These are phyloP conservation scores for Epirrhoe tristata DNA, from an alignment of 2,888 invertebrate species.

Conservation along the genomic window DNA sequence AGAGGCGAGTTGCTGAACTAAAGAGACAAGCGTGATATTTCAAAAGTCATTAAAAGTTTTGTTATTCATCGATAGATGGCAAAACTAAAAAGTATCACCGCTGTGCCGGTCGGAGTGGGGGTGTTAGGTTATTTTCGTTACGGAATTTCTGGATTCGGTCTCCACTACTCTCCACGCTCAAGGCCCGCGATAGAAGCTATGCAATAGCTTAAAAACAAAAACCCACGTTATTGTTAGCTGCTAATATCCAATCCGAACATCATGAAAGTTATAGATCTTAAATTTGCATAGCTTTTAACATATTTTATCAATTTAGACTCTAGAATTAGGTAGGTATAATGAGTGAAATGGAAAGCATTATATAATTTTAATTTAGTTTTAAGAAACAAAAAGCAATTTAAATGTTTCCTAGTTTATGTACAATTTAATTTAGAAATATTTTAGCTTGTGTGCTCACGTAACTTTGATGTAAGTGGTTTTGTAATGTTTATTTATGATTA, in stretches of 20 bases:
- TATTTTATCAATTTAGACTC: slow-evolving; percentile 45
- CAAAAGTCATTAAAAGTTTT: too few relatives aligned
- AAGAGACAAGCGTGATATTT: too few relatives aligned
- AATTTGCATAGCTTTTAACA: slow-evolving; percentile 40
- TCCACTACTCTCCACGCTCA: too few relatives aligned
- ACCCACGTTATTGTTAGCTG: background rate
- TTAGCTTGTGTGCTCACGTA: slow-evolving; percentile 37
- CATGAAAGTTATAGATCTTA: slow-evolving; percentile 12
- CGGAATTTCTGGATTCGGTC: too few relatives aligned
- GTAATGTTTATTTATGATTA: slow-evolving; percentile 41
- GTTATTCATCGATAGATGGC: too few relatives aligned
- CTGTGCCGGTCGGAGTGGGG: too few relatives aligned
- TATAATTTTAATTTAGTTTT: slow-evolving; percentile 40
- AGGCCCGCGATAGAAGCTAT: too few relatives aligned
- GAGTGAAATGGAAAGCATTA: slow-evolving; percentile 56
- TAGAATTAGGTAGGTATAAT: slow-evolving; percentile 39
- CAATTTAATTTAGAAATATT: slow-evolving; percentile 54
- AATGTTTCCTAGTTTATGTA: slow-evolving; percentile 70
- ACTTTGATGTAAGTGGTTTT: slow-evolving; percentile 20
- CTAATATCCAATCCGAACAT: background rate
- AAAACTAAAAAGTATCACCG: too few relatives aligned
- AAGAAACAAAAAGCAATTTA: slow-evolving; percentile 64
- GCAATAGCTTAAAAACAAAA: too few relatives aligned
- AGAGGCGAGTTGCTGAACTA: too few relatives aligned
- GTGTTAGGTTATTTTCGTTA: too few relatives aligned